Percentiles rank a stretch among this genome's conserved stretches.
Conservation (phyloP, 1,140 invertebrate genomes). For the Linepithema humile region DNA sequence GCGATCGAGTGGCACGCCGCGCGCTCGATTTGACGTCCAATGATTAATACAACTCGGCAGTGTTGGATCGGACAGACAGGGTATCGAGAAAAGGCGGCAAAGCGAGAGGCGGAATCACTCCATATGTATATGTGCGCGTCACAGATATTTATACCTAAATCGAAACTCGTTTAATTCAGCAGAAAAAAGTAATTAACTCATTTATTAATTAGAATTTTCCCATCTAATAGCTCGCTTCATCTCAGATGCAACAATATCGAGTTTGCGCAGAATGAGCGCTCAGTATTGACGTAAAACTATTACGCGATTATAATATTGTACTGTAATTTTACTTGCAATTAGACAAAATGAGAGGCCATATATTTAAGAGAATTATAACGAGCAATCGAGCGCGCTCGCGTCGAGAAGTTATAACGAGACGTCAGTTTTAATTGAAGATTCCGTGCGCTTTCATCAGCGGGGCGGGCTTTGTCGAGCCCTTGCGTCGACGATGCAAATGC, state of each 20-base stretch:
- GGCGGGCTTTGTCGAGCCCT: neutral
- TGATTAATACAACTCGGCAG: conserved; percentile 29
- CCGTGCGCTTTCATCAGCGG: neutral
- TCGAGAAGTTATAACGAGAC: neutral
- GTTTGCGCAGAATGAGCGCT: neutral
- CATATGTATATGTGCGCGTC: neutral
- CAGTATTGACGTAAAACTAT: neutral
- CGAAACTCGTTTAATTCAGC: neutral
- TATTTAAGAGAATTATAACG: neutral
- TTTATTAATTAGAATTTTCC: neutral
- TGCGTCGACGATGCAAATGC: neutral
- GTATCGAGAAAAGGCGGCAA: neutral
- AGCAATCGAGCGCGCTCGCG: neutral
- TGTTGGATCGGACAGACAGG: neutral
- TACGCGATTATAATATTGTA: neutral
- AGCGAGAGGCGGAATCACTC: neutral
- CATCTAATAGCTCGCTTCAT: neutral
- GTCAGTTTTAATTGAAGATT: conserved; percentile 6
- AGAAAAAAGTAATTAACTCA: neutral
- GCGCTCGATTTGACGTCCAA: conserved; percentile 26
- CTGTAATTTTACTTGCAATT: neutral
- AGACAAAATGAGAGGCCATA: neutral
- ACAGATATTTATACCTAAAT: neutral
- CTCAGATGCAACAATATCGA: neutral
- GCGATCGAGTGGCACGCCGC: conserved; percentile 25